Evolutionary conservation across 2,888 invertebrate genomes (phyloP).

Genomic region (Neocrepidodera transversa): DNA sequence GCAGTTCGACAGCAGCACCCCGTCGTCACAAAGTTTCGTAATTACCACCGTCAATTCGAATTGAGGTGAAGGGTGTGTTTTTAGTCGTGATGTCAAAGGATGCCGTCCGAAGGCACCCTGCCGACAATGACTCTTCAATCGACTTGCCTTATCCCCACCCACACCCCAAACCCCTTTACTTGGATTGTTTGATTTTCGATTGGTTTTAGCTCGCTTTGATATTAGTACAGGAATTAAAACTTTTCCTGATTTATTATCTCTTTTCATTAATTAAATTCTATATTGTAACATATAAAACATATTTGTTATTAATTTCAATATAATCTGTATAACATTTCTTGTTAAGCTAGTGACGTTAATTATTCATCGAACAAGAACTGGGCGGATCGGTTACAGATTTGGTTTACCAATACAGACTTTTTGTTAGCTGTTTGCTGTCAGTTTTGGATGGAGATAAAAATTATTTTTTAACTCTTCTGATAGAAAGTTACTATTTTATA

Average conservation of each 20-base stretch:
- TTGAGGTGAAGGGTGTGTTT: conserved; percentile 17
- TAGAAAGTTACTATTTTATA: too few species aligned
- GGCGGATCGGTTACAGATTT: not conserved
- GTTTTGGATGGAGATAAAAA: too few species aligned
- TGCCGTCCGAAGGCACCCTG: conserved; percentile 7
- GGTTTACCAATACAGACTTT: not conserved
- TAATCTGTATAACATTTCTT: too few species aligned
- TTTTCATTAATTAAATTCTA: too few species aligned
- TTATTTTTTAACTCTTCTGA: too few species aligned
- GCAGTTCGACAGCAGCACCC: conserved; percentile 22
- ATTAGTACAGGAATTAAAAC: conserved; percentile 1
- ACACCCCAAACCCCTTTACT: not conserved
- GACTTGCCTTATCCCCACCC: not conserved
- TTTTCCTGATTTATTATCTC: not conserved
- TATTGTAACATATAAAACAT: too few species aligned
- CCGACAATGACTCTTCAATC: conserved; percentile 15
- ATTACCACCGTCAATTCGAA: conserved; percentile 25
- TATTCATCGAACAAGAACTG: not conserved
- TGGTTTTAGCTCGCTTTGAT: conserved; percentile 1
- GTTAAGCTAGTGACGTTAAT: conserved; percentile 16
- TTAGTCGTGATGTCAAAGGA: conserved; percentile 27
- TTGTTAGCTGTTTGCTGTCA: not conserved
- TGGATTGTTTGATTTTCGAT: conserved; percentile 10
- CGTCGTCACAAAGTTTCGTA: conserved; percentile 24
- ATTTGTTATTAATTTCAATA: too few species aligned